Percentiles rank a stretch among this genome's conserved stretches.
These are phyloP conservation scores for Tiliqua scincoides DNA, from an alignment of 2,113 vertebrate species.

Conservation along the genomic window DNA sequence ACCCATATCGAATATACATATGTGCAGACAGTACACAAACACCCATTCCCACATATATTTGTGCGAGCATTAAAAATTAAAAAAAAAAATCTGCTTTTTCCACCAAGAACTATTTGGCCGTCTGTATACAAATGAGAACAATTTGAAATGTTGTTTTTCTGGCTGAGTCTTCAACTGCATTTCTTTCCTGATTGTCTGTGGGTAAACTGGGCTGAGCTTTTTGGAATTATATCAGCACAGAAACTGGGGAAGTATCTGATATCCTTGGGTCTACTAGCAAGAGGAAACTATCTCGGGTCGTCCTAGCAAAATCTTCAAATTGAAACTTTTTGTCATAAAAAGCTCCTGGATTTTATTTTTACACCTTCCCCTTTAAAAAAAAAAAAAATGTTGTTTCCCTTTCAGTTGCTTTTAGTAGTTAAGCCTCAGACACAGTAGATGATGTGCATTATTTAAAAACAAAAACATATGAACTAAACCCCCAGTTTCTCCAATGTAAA, in stretches of 20 bases:
- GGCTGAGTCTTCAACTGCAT: fast-evolving
- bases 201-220: background rate
- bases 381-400: background rate
- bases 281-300: background rate
- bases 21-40: background rate
- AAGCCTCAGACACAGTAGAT: background rate
- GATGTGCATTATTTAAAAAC: background rate
- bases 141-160: background rate
- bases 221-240: background rate
- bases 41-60: background rate
- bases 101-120: background rate
- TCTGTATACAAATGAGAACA: background rate
- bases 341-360: background rate
- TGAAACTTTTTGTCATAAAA: background rate
- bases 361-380: background rate
- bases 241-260: background rate
- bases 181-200: background rate
- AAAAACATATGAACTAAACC: fast-evolving
- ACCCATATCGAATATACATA: background rate
- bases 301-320: background rate
- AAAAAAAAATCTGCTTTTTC: background rate
- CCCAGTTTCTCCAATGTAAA: background rate
- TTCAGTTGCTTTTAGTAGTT: fast-evolving
- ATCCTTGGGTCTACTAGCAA: background rate
- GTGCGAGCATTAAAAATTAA: background rate